Evolutionary conservation across 2,113 vertebrate species (phyloP).

Genomic region (Chrysemys picta): DNA sequence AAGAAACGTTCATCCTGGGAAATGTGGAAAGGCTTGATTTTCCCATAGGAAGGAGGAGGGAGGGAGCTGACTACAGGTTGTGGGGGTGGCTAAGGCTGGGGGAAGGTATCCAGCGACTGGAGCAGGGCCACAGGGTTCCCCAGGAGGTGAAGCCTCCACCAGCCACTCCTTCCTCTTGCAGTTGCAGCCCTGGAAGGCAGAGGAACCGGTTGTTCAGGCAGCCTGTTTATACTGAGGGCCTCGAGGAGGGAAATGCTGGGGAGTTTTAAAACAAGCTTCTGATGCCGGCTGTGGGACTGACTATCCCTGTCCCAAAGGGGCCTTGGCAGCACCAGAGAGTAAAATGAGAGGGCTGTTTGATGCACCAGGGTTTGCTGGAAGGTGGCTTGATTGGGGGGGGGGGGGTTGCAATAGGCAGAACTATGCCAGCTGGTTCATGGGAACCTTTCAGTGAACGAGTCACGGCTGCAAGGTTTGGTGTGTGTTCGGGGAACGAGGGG

Average conservation of each 20-base stretch:
- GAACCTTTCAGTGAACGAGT: rapidly evolving
- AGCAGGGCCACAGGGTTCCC: neutral
- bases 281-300: neutral
- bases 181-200: neutral
- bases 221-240: neutral
- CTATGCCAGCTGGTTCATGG: neutral
- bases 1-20: slow-evolving; percentile 23
- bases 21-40: neutral
- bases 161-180: neutral
- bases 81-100: neutral
- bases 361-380: neutral
- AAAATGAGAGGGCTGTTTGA: neutral
- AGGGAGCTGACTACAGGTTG: neutral
- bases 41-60: neutral
- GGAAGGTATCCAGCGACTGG: neutral
- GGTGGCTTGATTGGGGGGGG: too few relatives aligned
- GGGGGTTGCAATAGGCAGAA: neutral
- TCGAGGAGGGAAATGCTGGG: neutral
- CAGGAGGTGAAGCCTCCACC: neutral
- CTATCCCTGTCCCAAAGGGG: neutral
- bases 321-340: neutral
- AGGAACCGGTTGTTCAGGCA: neutral
- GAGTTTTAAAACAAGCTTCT: neutral
- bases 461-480: neutral
- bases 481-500: neutral